phyloP scores from a whole-genome alignment of 1,140 invertebrate species.

The Tachypleus tridentatus region DNA sequence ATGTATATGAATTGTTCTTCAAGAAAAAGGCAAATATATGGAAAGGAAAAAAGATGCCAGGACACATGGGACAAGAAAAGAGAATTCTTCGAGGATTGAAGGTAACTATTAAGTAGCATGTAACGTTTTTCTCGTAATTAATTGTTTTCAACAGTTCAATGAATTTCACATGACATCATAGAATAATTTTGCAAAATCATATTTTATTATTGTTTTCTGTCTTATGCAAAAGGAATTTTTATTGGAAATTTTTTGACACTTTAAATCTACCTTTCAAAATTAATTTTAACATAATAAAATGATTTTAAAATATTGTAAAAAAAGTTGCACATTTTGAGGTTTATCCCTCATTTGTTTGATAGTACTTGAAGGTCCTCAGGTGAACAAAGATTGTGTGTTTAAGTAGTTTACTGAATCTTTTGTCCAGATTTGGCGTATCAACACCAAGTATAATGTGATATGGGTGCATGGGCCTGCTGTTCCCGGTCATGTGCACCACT shows the following conservation, averaged over 20 bases:
- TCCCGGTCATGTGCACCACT: conserved; percentile 65
- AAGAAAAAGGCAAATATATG: conserved; percentile 65
- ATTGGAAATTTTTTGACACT: too few species aligned
- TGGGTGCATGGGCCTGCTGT: conserved; percentile 69
- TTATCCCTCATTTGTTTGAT: too few species aligned
- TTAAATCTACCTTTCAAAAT: too few species aligned
- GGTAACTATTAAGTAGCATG: conserved; percentile 32
- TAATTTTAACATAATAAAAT: neutral
- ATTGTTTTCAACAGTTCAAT: too few species aligned
- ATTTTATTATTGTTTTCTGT: neutral
- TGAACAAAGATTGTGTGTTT: too few species aligned
- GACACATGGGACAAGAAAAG: conserved; percentile 80
- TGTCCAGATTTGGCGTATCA: conserved; percentile 69
- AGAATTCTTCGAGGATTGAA: conserved; percentile 55
- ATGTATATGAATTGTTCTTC: conserved; percentile 6
- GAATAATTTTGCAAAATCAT: too few species aligned
- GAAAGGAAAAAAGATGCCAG: conserved; percentile 93
- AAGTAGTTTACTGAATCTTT: conserved; percentile 12
- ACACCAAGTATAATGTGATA: conserved; percentile 85
- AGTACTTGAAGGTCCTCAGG: too few species aligned
- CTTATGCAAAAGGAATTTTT: neutral
- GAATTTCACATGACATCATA: too few species aligned
- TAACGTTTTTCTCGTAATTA: too few species aligned
- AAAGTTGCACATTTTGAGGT: too few species aligned
- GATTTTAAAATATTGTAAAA: neutral